A percentile compares a stretch with the other conserved stretches of the same genome.
phyloP scores from a whole-genome alignment of 2,888 invertebrate genomes.

The Chrysolina haemoptera region DNA sequence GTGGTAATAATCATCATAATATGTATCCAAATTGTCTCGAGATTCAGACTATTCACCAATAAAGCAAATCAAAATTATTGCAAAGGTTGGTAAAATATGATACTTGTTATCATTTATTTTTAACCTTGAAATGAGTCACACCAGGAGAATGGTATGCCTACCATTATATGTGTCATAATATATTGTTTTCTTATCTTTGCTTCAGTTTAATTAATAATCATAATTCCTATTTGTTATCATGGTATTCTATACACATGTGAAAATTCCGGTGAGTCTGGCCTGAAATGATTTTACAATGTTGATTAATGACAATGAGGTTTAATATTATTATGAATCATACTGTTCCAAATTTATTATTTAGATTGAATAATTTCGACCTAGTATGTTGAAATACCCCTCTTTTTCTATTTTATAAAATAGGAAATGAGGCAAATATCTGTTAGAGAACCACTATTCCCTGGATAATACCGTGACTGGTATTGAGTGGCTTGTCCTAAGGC shows the following conservation, averaged over 20 bases:
- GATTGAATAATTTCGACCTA: too few relatives aligned
- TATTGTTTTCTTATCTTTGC: not conserved
- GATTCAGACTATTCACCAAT: not conserved
- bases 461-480: too few relatives aligned
- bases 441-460: too few relatives aligned
- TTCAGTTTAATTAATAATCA: not conserved
- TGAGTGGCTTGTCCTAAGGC: too few relatives aligned
- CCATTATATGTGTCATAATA: not conserved
- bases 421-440: too few relatives aligned
- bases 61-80: not conserved
- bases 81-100: not conserved
- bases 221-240: constrained; percentile 5
- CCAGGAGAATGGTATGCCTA: not conserved
- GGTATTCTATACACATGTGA: not conserved
- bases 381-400: too few relatives aligned
- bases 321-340: too few relatives aligned
- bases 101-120: constrained; percentile 5
- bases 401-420: too few relatives aligned
- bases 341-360: too few relatives aligned
- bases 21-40: not conserved
- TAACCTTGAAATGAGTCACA: constrained; percentile 16
- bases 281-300: not conserved
- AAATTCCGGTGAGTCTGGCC: not conserved
- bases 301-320: too few relatives aligned
- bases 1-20: too few relatives aligned